phyloP scores from a whole-genome alignment of 2,113 vertebrate species.

The Eupsittula cactorum region DNA sequence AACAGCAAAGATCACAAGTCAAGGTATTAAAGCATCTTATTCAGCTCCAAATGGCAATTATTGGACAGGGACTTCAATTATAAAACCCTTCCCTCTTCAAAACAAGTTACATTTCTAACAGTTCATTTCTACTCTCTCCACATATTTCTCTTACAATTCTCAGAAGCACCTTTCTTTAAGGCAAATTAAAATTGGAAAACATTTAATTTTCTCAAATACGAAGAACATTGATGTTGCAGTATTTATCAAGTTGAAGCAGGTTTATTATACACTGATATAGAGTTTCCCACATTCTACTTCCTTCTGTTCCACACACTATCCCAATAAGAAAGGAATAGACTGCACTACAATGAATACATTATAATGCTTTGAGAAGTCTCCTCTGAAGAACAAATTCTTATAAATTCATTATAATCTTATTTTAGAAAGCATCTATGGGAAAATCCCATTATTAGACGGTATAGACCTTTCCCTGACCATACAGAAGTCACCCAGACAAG shows the following conservation, averaged over 20 bases:
- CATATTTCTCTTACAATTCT: not conserved
- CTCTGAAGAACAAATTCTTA: not conserved
- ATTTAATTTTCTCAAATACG: not conserved
- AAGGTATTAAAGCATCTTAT: conserved; percentile 78
- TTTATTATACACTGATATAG: not conserved
- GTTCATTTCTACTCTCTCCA: not conserved
- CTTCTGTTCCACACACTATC: not conserved
- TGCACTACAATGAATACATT: not conserved
- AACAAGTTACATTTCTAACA: not conserved
- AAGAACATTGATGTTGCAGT: not conserved
- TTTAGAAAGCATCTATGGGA: not conserved
- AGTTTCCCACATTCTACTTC: not conserved
- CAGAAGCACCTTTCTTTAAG: conserved; percentile 9
- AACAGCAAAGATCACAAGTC: conserved; percentile 78
- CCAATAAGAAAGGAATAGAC: not conserved
- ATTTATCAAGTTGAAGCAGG: not conserved
- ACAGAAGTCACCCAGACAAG: not conserved
- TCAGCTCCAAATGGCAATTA: conserved; percentile 55
- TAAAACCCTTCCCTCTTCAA: not conserved
- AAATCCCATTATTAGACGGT: not conserved
- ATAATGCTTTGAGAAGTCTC: not conserved
- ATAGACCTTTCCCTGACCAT: not conserved
- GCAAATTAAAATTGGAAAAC: conserved; percentile 28
- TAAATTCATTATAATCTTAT: not conserved
- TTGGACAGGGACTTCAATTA: conserved; percentile 49